phyloP scores from a whole-genome alignment of 2,888 invertebrate genomes.

The Drosophila silvestris region DNA sequence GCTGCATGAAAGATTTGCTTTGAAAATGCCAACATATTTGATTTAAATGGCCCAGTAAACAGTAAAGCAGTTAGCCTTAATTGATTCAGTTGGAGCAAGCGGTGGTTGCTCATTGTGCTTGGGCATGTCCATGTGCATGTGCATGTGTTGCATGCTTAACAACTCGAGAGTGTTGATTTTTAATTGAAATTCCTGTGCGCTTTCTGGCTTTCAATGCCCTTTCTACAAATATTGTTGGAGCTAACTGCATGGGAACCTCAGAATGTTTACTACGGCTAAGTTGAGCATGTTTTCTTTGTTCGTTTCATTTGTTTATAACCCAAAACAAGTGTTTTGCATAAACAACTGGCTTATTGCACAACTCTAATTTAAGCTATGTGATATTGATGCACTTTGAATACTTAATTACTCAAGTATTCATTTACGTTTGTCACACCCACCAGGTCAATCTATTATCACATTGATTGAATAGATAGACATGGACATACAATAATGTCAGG shows the following conservation, averaged over 20 bases:
- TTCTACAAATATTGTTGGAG: slow-evolving; percentile 20
- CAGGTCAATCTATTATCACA: slow-evolving; percentile 20
- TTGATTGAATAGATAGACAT: slow-evolving; percentile 6
- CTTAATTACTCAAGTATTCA: slow-evolving; percentile 18
- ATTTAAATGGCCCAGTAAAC: slow-evolving; percentile 74
- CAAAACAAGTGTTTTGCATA: not conserved
- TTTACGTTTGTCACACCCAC: slow-evolving; percentile 4
- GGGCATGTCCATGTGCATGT: not conserved
- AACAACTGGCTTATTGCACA: slow-evolving; percentile 15
- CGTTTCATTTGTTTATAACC: not conserved
- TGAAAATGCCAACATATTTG: slow-evolving; percentile 49
- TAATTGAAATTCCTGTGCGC: slow-evolving; percentile 44
- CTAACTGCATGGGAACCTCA: slow-evolving; percentile 15
- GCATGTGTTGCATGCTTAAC: slow-evolving; percentile 44
- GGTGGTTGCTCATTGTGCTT: slow-evolving; percentile 25
- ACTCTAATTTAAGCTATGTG: not conserved
- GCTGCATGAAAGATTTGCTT: slow-evolving; percentile 71
- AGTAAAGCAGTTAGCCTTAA: slow-evolving; percentile 70
- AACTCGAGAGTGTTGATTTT: slow-evolving; percentile 30
- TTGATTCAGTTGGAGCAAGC: slow-evolving; percentile 54
- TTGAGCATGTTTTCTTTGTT: not conserved
- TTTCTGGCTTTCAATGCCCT: slow-evolving; percentile 28
- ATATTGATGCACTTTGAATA: slow-evolving; percentile 13
- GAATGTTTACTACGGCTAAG: not conserved
- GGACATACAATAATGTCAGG: slow-evolving; percentile 11